Percentiles rank a stretch among this genome's conserved stretches.
Evolutionary conservation across 2,888 invertebrate genomes (phyloP).

Genomic region (Microplitis manilae): DNA sequence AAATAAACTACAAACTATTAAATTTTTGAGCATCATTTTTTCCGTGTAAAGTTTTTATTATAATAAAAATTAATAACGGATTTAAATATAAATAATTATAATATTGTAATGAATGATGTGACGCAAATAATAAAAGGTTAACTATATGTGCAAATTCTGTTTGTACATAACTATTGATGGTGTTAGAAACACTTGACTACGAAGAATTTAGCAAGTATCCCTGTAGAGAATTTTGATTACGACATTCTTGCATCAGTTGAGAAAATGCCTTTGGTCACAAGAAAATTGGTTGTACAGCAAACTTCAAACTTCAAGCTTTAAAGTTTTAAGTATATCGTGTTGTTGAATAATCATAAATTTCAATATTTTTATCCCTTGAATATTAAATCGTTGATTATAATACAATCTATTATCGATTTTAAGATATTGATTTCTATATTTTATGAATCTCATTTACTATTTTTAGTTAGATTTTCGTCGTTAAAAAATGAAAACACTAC

Average conservation of each 20-base stretch:
- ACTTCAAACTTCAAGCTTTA: constrained; percentile 36
- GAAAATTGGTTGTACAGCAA: constrained; percentile 29
- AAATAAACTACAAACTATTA: too few relatives aligned
- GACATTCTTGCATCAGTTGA: constrained; percentile 51
- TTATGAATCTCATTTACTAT: too few relatives aligned
- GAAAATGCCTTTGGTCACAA: constrained; percentile 44
- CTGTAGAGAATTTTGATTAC: constrained; percentile 53
- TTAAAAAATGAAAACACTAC: too few relatives aligned
- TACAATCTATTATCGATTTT: too few relatives aligned
- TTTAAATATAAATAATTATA: neutral
- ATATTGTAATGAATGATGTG: constrained; percentile 1
- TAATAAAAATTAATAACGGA: neutral
- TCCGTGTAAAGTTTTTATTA: neutral
- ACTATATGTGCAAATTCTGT: neutral
- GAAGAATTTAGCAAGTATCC: constrained; percentile 46
- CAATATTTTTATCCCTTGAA: constrained; percentile 30
- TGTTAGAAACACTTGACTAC: constrained; percentile 27
- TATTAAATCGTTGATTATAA: too few relatives aligned
- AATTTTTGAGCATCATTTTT: too few relatives aligned
- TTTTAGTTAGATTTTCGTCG: too few relatives aligned
- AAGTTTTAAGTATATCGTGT: constrained; percentile 15
- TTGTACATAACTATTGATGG: constrained; percentile 23
- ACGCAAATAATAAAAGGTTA: constrained; percentile 21
- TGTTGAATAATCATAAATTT: constrained; percentile 47
- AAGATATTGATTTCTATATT: too few relatives aligned